A percentile compares a stretch with the other conserved stretches of the same genome.
These are phyloP conservation scores for Lacanobia wlatinum DNA, from an alignment of 2,888 invertebrate species.

Conservation along the genomic window DNA sequence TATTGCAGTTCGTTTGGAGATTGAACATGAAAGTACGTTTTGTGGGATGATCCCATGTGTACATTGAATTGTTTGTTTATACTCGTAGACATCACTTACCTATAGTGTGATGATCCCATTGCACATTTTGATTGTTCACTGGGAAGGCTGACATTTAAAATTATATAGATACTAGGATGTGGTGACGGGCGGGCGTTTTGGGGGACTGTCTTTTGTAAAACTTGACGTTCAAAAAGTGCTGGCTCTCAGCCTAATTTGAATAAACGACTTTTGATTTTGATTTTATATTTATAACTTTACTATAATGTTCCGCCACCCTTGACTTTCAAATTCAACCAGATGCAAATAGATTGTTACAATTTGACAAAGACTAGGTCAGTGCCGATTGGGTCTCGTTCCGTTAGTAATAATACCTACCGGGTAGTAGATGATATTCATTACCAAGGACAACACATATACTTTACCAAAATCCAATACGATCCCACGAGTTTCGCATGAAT, in stretches of 20 bases:
- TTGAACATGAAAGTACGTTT: background rate
- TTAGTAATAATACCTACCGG: slow-evolving; percentile 13
- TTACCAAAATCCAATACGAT: slow-evolving; percentile 12
- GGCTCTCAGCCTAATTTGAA: no score
- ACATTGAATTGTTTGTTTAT: no score
- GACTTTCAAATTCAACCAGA: slow-evolving; percentile 13
- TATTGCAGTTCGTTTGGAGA: slow-evolving; percentile 13
- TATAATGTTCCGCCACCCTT: background rate
- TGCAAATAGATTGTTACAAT: background rate
- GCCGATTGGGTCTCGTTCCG: background rate
- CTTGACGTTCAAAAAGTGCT: no score
- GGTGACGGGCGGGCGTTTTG: no score
- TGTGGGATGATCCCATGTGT: background rate
- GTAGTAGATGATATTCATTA: slow-evolving; percentile 23
- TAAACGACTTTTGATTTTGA: no score
- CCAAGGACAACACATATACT: slow-evolving; percentile 16
- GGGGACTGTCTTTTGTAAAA: no score
- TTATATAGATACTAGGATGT: no score
- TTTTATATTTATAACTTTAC: no score
- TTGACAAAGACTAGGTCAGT: slow-evolving; percentile 10
- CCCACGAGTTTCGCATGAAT: slow-evolving; percentile 19
- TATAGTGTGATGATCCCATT: background rate
- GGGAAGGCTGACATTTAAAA: background rate
- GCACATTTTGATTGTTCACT: background rate
- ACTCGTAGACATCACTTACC: background rate